Percentiles rank a stretch among this genome's conserved stretches.
These are phyloP conservation scores for Aurelia aurita DNA, from an alignment of 30 jellyfish, hydroid and myxozoan species.

Conservation along the genomic window DNA sequence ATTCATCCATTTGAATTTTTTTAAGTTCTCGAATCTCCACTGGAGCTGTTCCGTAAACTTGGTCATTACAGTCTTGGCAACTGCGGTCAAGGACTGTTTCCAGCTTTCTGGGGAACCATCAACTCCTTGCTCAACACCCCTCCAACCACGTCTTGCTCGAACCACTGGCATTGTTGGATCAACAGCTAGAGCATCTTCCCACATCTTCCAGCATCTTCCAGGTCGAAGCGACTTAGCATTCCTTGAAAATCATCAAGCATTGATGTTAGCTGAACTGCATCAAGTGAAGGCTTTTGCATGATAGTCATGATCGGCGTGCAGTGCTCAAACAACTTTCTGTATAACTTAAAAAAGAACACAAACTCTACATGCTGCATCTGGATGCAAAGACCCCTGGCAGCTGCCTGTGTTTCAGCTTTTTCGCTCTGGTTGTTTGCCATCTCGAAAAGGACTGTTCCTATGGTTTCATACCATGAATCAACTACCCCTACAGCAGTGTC, in stretches of 20 bases:
- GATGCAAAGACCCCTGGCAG: conserved; percentile 45
- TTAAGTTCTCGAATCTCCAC: conserved; percentile 10
- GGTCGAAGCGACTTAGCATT: not conserved
- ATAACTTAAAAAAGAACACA: conserved; percentile 20
- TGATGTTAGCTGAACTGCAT: conserved; percentile 18
- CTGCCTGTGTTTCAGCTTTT: conserved; percentile 37
- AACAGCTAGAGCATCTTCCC: conserved; percentile 16
- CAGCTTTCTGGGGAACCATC: too few relatives aligned
- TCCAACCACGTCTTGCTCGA: conserved; percentile 53
- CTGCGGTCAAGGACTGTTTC: not conserved
- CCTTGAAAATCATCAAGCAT: conserved; percentile 19
- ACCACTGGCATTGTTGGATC: conserved; percentile 40
- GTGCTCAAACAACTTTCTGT: conserved; percentile 23
- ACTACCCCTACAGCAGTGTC: conserved; percentile 30
- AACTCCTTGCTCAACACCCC: conserved; percentile 14
- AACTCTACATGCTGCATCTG: conserved; percentile 42
- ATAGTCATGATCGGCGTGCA: conserved; percentile 43
- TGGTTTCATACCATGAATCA: conserved; percentile 33
- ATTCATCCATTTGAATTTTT: conserved; percentile 47
- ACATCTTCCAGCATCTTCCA: conserved; percentile 3
- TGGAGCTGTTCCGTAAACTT: conserved; percentile 12
- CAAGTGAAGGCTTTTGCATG: conserved; percentile 42
- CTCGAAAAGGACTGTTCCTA: conserved; percentile 11
- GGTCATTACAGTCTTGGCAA: not conserved
- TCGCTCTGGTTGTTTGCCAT: conserved; percentile 15